Percentiles rank a stretch among this genome's conserved stretches.
These are phyloP conservation scores for Megamerina dolium DNA, from an alignment of 2,888 invertebrate genomes.

Conservation along the genomic window DNA sequence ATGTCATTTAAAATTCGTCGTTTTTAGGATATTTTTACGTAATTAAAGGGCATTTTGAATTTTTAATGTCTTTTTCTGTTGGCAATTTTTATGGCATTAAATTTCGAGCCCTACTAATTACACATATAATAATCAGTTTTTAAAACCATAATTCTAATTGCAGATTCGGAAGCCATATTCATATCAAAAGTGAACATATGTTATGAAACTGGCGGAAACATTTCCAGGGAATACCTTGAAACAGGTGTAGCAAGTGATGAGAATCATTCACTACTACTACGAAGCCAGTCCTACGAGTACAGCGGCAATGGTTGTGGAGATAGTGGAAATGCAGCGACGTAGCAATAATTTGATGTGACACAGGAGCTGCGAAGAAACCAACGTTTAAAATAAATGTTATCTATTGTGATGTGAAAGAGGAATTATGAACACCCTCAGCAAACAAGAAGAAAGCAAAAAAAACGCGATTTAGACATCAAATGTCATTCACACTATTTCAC, in stretches of 20 bases:
- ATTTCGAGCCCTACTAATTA: constrained; percentile 25
- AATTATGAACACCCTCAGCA: too few species aligned
- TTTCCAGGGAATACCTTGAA: constrained; percentile 28
- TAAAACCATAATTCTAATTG: constrained; percentile 10
- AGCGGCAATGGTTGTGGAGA: constrained; percentile 10
- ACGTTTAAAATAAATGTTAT: too few species aligned
- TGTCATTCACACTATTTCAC: too few species aligned
- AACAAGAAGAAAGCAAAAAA: too few species aligned
- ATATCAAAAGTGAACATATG: constrained; percentile 41
- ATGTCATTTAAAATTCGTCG: too few species aligned
- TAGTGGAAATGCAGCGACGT: constrained; percentile 34
- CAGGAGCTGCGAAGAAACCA: too few species aligned
- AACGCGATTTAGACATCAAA: too few species aligned
- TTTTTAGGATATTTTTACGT: too few species aligned
- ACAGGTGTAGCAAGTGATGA: constrained; percentile 42
- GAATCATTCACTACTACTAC: constrained; percentile 44
- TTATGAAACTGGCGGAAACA: constrained; percentile 26
- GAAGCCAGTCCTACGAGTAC: constrained; percentile 34
- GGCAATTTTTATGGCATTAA: constrained; percentile 13
- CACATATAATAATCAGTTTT: constrained; percentile 18
- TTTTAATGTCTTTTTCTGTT: neutral
- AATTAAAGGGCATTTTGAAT: too few species aligned
- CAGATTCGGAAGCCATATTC: constrained; percentile 50
- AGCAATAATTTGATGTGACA: constrained; percentile 43
- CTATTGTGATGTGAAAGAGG: too few species aligned